Base-by-base conservation (phyloP, 92 coral and sea anemone species). In the Porites divaricata region DNA sequence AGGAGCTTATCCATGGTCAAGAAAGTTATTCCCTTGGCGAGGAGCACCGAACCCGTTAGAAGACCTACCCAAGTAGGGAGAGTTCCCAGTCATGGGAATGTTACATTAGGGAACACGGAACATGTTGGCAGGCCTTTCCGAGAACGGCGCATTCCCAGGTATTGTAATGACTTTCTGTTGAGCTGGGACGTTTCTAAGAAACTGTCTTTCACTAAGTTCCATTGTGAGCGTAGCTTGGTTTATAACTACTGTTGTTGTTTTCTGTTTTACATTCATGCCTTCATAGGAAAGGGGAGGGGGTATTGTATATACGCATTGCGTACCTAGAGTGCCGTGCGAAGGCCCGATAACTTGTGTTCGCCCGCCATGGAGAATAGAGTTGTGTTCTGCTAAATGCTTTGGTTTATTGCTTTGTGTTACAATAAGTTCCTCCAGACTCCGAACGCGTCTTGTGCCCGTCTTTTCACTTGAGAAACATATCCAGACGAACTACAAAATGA, bases 1-100 rank as follows among this genome's bases (percentile, higher is more conserved):
- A 10, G 63, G 56, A 65, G 66, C 19, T 1, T 69, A 19, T 79
- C 84, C 54, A 24, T 69, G 62, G 77, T 79, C 62, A 66, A 69
- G 49, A 79, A 62, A 79, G 70, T 66, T 0, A 66, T 15, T 13
- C 4, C 58, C 2, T 6, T 21, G 17, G 15, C 48, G 1, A 20
- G 58, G 61, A 66, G 48, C 76, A 72, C 61, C 2, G 61, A 35
- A 20, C 76, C 9, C 1, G 0, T 15, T 16, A 16, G 24, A n/a
- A 72, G 57, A 11, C 61, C 76, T 20, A 8, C 76, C 21, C 8
- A 22, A 3, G 74, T 1, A 35, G 20, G 51, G 54, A 19, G 25
- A 0, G 6, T 35, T 56, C 61, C 76, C 57, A 72, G 61, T 19
- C 8, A 50, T 72, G 5, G 1, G 35, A 45, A 72, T 12, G n/a